phyloP scores from a whole-genome alignment of 2,888 invertebrate species.

The Archips crataeganus region DNA sequence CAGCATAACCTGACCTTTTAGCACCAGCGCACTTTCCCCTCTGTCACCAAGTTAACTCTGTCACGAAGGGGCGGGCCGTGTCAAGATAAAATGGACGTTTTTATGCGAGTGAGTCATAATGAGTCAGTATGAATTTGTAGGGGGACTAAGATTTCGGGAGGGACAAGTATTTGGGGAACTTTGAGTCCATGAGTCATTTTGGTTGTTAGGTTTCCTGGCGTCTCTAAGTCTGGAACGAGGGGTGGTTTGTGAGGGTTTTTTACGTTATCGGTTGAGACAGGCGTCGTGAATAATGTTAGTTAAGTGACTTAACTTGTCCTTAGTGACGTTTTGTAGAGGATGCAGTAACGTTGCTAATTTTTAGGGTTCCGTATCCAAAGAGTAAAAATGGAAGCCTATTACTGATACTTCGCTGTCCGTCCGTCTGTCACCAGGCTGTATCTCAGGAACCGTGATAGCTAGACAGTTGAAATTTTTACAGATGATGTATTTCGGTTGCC shows the following conservation, averaged over 20 bases:
- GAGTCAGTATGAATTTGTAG: slow-evolving; percentile 48
- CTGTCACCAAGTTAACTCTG: slow-evolving; percentile 17
- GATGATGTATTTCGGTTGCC: no score
- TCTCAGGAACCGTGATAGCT: no score
- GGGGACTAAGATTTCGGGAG: slow-evolving; percentile 26
- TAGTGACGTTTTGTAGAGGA: background rate
- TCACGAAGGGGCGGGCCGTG: slow-evolving; percentile 50
- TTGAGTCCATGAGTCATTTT: slow-evolving; percentile 34
- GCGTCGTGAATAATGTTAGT: background rate
- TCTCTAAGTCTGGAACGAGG: slow-evolving; percentile 9
- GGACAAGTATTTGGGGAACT: slow-evolving; percentile 4
- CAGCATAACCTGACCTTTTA: slow-evolving; percentile 52
- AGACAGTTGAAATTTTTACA: no score
- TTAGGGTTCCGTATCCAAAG: no score
- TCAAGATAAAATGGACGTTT: slow-evolving; percentile 52
- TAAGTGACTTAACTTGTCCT: background rate
- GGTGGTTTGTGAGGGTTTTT: background rate
- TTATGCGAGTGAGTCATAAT: slow-evolving; percentile 53
- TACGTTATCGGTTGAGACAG: background rate
- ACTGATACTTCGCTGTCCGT: no score
- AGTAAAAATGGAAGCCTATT: no score
- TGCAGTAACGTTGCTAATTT: background rate
- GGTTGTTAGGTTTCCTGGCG: background rate
- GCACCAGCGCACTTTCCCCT: slow-evolving; percentile 50
- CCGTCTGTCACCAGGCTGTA: no score